These are phyloP conservation scores for Brachionus rubens DNA, from an alignment of 1,140 invertebrate species.

Conservation along the genomic window DNA sequence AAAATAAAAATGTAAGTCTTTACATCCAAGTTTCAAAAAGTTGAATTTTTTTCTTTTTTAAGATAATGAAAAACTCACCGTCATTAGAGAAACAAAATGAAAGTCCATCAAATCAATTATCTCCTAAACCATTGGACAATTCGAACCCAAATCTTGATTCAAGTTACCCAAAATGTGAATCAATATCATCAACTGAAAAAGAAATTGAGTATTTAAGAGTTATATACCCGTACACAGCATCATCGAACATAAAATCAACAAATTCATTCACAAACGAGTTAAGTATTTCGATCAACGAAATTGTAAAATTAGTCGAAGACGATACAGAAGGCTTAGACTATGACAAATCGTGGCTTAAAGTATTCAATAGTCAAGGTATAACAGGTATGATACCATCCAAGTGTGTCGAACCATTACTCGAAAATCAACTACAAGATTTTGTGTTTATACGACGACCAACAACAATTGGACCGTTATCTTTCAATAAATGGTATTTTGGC, in stretches of 20 bases:
- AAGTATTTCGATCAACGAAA: not conserved
- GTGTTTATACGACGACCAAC: slow-evolving; percentile 45
- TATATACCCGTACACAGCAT: not conserved
- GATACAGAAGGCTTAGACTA: not conserved
- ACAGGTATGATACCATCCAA: slow-evolving; percentile 12
- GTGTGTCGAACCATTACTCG: slow-evolving; percentile 32
- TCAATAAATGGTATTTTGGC: slow-evolving; percentile 85
- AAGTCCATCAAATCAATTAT: not conserved
- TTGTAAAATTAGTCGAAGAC: slow-evolving; percentile 24
- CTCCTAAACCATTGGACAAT: not conserved
- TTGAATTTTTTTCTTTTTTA: not conserved
- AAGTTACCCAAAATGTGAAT: slow-evolving; percentile 30
- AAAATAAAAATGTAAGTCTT: slow-evolving; percentile 15
- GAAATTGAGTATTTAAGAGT: slow-evolving; percentile 31
- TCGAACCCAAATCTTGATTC: slow-evolving; percentile 33
- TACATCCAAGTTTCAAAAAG: too few species aligned
- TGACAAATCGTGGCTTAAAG: slow-evolving; percentile 28
- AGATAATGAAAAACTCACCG: slow-evolving; percentile 1
- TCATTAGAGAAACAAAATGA: not conserved
- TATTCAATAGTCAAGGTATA: slow-evolving; percentile 1
- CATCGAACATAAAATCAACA: not conserved
- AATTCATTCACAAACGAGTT: slow-evolving; percentile 31
- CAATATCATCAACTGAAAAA: slow-evolving; percentile 20
- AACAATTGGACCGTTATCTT: slow-evolving; percentile 51
- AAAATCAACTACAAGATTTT: slow-evolving; percentile 40